Percentiles rank a stretch among this genome's conserved stretches.
Evolutionary conservation across 2,113 vertebrate species (phyloP).

Genomic region (Tachysurus fulvidraco): DNA sequence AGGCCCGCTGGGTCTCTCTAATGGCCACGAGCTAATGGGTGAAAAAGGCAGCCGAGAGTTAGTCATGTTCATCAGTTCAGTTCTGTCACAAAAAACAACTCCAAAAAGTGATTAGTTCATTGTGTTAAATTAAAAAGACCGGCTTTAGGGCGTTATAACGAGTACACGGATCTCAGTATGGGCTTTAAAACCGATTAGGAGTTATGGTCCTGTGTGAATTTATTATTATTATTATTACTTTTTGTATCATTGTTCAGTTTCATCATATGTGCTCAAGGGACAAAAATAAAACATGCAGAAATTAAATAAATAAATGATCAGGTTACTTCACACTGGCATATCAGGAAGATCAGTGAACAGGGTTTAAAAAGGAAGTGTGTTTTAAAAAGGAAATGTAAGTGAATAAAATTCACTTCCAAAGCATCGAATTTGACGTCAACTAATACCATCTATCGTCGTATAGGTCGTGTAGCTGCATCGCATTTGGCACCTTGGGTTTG

Average conservation of each 20-base stretch:
- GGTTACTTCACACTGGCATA: background rate
- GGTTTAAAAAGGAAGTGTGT: background rate
- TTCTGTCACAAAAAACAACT: background rate
- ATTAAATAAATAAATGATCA: background rate
- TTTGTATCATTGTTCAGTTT: background rate
- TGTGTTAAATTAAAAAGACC: background rate
- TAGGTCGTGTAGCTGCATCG: background rate
- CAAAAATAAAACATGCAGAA: background rate
- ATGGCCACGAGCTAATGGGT: no score
- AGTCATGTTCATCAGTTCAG: background rate
- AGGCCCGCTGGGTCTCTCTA: background rate
- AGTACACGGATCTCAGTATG: no score
- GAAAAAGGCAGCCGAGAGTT: background rate
- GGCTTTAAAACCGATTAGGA: background rate
- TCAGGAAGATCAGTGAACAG: background rate
- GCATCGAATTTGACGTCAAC: background rate
- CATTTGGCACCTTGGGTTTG: background rate
- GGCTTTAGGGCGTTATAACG: no score
- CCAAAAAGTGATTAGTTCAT: background rate
- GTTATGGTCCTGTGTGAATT: background rate
- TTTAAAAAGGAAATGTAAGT: background rate
- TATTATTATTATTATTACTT: background rate
- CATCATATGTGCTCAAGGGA: background rate
- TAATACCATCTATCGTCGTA: background rate
- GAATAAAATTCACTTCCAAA: background rate